Conservation (phyloP, 1,140 invertebrate genomes). For the Babylonia areolata region DNA sequence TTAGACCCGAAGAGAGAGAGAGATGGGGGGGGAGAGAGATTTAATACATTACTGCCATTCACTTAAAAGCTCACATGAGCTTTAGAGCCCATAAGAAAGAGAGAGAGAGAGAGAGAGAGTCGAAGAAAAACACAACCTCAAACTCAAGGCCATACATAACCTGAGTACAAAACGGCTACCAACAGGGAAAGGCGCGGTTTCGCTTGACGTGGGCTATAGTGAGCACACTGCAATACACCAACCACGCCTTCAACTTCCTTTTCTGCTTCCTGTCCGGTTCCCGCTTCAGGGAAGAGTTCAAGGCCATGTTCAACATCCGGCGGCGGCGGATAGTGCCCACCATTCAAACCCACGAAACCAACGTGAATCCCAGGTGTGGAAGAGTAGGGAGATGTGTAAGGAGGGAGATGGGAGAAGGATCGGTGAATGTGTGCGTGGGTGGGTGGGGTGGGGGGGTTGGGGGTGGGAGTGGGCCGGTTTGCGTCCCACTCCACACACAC, state of each 20-base stretch:
- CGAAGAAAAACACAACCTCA: no score
- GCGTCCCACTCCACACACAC: no score
- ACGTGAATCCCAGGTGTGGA: no score
- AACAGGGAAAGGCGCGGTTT: background rate
- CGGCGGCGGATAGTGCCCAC: background rate
- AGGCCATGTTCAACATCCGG: background rate
- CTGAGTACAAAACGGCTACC: no score
- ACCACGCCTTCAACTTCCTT: conserved; percentile 66
- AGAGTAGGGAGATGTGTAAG: no score
- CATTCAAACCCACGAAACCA: background rate
- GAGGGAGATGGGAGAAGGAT: background rate
- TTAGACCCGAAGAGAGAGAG: no score
- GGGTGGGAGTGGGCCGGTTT: background rate
- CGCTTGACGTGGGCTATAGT: background rate
- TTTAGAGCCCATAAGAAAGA: no score
- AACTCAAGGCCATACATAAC: no score
- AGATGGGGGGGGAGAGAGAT: no score
- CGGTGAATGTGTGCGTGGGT: background rate
- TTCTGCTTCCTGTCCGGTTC: conserved; percentile 63
- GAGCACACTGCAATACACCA: conserved; percentile 58
- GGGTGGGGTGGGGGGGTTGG: background rate
- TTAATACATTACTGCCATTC: no score
- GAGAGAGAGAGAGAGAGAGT: no score
- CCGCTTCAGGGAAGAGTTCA: conserved; percentile 55
- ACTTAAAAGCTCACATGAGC: no score